Conservation (phyloP, 2,113 vertebrate species). For the Lynx canadensis region DNA sequence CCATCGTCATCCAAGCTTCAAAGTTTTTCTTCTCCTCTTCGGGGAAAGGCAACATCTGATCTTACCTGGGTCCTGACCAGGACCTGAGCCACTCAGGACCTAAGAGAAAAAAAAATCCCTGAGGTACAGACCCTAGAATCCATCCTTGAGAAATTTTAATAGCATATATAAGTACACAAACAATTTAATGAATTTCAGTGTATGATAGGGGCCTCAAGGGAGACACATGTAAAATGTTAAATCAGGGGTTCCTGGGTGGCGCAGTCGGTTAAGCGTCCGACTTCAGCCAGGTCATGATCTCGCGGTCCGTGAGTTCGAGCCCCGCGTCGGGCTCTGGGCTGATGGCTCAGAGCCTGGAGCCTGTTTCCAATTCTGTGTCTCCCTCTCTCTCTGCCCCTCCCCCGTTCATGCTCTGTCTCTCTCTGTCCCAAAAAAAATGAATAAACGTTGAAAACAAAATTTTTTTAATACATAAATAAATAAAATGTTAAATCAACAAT, state of each 20-base stretch:
- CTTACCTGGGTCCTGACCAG: neutral
- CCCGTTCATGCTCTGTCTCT: too few species aligned
- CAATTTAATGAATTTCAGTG: neutral
- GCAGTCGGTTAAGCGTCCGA: too few species aligned
- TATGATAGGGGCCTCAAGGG: neutral
- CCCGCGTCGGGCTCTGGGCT: too few species aligned
- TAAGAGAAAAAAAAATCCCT: neutral
- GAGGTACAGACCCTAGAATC: neutral
- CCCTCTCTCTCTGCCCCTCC: too few species aligned
- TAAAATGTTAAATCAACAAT: constrained; percentile 41
- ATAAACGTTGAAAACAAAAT: too few species aligned
- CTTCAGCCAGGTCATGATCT: too few species aligned
- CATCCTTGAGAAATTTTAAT: neutral
- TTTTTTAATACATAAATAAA: too few species aligned
- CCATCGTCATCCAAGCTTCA: neutral
- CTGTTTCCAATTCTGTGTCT: too few species aligned
- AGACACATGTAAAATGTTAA: constrained; percentile 38
- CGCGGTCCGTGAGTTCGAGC: too few species aligned
- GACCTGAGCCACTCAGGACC: neutral
- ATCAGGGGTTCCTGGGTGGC: neutral
- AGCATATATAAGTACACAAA: constrained; percentile 34
- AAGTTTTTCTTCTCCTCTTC: neutral
- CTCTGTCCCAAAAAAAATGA: too few species aligned
- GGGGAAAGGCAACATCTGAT: neutral
- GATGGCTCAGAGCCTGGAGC: too few species aligned